A percentile compares a stretch with the other conserved stretches of the same genome.
Evolutionary conservation across 2,797 vertebrate genomes (phyloP).

Genomic region (Acanthopagrus latus): DNA sequence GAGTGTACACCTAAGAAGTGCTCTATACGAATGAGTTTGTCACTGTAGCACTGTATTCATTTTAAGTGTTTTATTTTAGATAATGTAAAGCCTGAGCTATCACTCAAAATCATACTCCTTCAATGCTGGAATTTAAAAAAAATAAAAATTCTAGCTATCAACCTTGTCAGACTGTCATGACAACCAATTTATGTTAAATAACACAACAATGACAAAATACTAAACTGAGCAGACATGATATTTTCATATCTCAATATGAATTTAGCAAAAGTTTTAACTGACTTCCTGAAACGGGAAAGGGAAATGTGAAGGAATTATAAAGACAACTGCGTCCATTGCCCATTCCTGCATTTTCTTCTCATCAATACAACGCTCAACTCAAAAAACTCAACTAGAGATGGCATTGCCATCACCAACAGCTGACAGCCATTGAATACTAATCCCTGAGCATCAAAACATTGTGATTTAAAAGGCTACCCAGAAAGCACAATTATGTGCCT

Average conservation of each 20-base stretch:
- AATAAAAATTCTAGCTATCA: background rate
- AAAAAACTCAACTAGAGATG: background rate
- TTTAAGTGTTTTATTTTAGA: too few species aligned
- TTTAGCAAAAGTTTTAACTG: background rate
- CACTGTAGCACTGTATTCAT: background rate
- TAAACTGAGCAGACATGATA: background rate
- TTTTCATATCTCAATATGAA: background rate
- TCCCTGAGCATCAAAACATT: too few species aligned
- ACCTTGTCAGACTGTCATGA: background rate
- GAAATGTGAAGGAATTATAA: background rate
- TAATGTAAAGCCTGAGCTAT: background rate
- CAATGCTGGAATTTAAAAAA: background rate
- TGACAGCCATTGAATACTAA: too few species aligned
- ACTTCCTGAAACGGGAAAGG: background rate
- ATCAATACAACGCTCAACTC: background rate
- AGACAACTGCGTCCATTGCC: background rate
- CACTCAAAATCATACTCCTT: background rate
- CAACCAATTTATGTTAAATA: background rate
- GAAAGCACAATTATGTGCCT: too few species aligned
- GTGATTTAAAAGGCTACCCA: too few species aligned
- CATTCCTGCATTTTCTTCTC: background rate
- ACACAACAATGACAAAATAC: constrained; percentile 36
- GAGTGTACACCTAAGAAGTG: background rate
- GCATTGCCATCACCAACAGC: too few species aligned
- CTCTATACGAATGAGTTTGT: background rate